Evolutionary conservation across 2,113 vertebrate species (phyloP).

Genomic region (Neodon shergylaensis): DNA sequence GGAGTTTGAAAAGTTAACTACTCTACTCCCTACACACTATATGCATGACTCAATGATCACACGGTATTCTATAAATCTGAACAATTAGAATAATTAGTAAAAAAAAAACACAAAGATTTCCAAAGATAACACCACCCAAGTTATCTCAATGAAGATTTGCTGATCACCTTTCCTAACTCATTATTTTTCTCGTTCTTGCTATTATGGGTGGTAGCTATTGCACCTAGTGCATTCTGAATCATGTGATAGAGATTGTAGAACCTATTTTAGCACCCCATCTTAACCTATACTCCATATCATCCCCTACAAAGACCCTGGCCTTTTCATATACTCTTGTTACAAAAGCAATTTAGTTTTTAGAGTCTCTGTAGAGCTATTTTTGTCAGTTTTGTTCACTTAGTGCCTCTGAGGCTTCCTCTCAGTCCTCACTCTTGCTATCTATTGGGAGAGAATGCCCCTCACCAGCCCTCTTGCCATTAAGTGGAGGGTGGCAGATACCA

Average conservation of each 20-base stretch:
- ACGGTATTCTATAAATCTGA: background rate
- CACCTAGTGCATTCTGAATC: background rate
- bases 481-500: background rate
- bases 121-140: background rate
- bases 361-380: background rate
- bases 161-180: background rate
- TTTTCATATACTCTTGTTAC: background rate
- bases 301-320: background rate
- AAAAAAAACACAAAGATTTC: background rate
- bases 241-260: background rate
- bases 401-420: background rate
- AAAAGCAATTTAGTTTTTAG: background rate
- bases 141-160: background rate
- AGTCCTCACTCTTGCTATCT: background rate
- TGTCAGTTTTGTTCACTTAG: background rate
- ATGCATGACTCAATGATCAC: background rate
- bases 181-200: background rate
- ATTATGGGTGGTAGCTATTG: background rate
- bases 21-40: background rate
- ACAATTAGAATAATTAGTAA: background rate
- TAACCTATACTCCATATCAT: background rate
- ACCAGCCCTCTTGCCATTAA: background rate
- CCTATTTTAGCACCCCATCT: background rate
- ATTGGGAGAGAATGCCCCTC: background rate
- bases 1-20: background rate